Conservation (phyloP, 2,888 invertebrate species). For the Mimachlamys varia region DNA sequence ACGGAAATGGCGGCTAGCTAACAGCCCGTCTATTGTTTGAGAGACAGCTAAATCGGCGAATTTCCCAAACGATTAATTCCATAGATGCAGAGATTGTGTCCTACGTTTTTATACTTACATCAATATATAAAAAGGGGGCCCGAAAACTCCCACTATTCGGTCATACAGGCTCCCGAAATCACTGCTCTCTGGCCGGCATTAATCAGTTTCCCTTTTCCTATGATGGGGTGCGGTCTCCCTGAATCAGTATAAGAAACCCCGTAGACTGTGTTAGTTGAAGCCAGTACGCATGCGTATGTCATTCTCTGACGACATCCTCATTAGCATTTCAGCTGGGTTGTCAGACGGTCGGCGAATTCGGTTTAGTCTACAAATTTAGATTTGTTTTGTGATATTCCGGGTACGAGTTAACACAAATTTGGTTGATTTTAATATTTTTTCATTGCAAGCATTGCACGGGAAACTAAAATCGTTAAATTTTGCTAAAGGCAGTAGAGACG, state of each 20-base stretch:
- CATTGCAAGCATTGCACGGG: background rate
- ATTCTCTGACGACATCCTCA: conserved; percentile 57
- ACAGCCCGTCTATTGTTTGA: conserved; percentile 10
- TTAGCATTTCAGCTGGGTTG: conserved; percentile 55
- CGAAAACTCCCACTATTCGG: conserved; percentile 49
- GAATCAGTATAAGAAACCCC: conserved; percentile 63
- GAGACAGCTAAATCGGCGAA: conserved; percentile 24
- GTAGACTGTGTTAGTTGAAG: conserved; percentile 58
- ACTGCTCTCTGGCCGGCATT: conserved; percentile 51
- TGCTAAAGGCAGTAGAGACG: background rate
- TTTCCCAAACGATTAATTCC: background rate
- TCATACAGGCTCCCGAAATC: conserved; percentile 49
- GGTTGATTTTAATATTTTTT: background rate
- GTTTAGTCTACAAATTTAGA: too few species aligned
- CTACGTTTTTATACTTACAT: conserved; percentile 49
- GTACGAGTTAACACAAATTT: background rate
- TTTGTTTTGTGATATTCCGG: background rate
- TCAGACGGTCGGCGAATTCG: background rate
- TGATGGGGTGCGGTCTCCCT: conserved; percentile 70
- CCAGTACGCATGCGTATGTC: conserved; percentile 66
- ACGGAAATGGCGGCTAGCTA: conserved; percentile 15
- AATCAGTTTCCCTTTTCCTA: conserved; percentile 53
- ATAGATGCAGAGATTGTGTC: background rate
- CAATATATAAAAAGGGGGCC: conserved; percentile 51
- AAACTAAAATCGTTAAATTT: background rate